Base-by-base conservation (phyloP, 2,888 invertebrate species). In the Heliconius sara region DNA sequence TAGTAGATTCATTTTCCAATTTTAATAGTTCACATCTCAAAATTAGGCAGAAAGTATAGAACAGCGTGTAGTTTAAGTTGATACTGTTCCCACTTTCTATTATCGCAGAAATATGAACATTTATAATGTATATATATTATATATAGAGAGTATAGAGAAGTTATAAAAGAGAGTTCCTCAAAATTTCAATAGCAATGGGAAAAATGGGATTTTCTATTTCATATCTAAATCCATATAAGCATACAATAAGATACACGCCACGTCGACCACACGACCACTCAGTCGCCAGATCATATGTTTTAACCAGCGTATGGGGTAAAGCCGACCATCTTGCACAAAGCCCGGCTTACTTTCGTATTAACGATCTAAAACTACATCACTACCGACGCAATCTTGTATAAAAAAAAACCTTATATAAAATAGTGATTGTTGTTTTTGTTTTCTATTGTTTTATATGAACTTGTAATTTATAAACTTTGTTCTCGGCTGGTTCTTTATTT, bases 321-420 rank as follows among this genome's bases (percentile, higher is more conserved):
- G 57, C 72, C 57, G 57, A 22, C 72, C 34, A 57, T 72, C 57
- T 13, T 57, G 57, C 57, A 72, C 57, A 72, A 72, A 72, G 57
- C 72, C 52, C 30, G 57, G 72, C 22, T 72, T 72, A 57, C 7
- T 22, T 34, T 34, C 22, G 13, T 2, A 57, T 6, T 72, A 72
- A 57, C 30, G 57, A 57, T 57, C 30, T 9, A 30, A 2, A 57
- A 57, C 52, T 9, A 30, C 2, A 72, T 72, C 22, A 57, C 34
- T 43, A 72, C 30, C 2, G 30, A 57, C 30, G n/a, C 19, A 47
- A 0, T 34, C n/a, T 34, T 73, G 34, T 73, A n/a, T 57, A 60
- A 27, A 27, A n/a, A 7, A 57, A 57, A 52, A 57, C 13, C 13
- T 52, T 12, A 52, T 22, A 12, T 52, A 71, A 1, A 52, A 12